Base-by-base conservation (phyloP, 2,888 invertebrate species). In the Brassicogethes aeneus region DNA sequence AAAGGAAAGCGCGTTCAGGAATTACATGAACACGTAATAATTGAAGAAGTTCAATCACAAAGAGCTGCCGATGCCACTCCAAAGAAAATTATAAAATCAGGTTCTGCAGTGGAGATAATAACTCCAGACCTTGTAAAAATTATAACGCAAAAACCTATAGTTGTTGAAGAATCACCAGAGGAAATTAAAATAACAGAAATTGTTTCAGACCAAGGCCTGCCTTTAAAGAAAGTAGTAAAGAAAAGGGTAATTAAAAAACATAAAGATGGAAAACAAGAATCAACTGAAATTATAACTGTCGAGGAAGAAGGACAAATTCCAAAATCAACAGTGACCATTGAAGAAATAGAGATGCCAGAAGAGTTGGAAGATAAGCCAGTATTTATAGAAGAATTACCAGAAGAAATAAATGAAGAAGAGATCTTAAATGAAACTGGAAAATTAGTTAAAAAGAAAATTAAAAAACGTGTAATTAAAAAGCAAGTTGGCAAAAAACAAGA, bases 291-390 rank as follows among this genome's bases (percentile, higher is more conserved):
- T 23, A 44, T 53, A 3, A 57, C 54, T 17, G 46, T 57, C 8
- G 54, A 57, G 52, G 62, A 68, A 53, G 70, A 70, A 40, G 68
- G 67, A 15, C 59, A 64, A 41, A 57, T 68, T 39, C 73, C 73
- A 0, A 55, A 66, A 31, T 64, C 55, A 40, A 62, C 66, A 35
- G 59, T 65, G n/a, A 53, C 54, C 33, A 57, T 64, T 10, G 47
- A 55, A 37, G 57, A 57, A 55, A 40, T 52, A 23, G 55, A 61
- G 44, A 45, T 56, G 14, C 55, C 57, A 2, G 47, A 47, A 43
- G 52, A 57, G 17, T 35, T 35, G 41, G 30, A 23, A 30, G 33
- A 38, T 16, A 44, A 48, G 37, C 39, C 43, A 15, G 23, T 16
- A 12, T 37, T 31, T 5, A 41, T 50, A 3, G 32, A 32, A 35